Percentiles rank a stretch among this genome's conserved stretches.
Evolutionary conservation across 1,140 invertebrate species (phyloP).

Genomic region (Hormaphis cornu): DNA sequence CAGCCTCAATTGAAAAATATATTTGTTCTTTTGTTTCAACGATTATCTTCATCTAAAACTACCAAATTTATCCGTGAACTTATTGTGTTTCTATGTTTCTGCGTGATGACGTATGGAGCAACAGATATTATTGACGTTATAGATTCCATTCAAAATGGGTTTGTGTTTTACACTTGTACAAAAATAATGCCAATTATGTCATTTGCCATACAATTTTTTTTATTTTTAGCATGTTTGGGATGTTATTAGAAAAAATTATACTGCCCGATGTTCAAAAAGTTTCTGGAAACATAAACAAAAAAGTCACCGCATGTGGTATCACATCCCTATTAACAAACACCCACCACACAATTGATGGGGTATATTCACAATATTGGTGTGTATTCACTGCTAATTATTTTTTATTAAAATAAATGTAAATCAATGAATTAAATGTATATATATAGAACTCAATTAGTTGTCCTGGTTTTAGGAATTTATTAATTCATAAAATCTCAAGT

Average conservation of each 20-base stretch:
- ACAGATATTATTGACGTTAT: conserved; percentile 62
- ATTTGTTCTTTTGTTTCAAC: conserved; percentile 82
- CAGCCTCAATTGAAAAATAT: conserved; percentile 75
- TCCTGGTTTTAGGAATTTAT: neutral
- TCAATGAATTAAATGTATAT: neutral
- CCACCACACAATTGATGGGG: conserved; percentile 52
- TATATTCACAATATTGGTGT: conserved; percentile 58
- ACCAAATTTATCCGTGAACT: conserved; percentile 84
- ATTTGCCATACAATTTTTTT: conserved; percentile 18
- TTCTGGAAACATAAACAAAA: conserved; percentile 67
- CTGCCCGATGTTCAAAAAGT: conserved; percentile 80
- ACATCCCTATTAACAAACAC: conserved; percentile 74
- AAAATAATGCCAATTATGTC: neutral
- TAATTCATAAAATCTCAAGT: neutral
- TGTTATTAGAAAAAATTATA: conserved; percentile 83
- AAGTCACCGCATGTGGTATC: conserved; percentile 81
- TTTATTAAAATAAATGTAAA: neutral
- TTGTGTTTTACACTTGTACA: conserved; percentile 40
- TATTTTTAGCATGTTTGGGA: conserved; percentile 68
- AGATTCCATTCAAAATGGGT: conserved; percentile 79
- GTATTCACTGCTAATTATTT: conserved; percentile 12
- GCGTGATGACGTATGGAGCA: conserved; percentile 67
- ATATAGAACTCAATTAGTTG: neutral
- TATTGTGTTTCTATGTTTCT: conserved; percentile 82
- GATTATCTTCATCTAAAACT: conserved; percentile 84